Conservation (phyloP, 2,888 invertebrate genomes). For the Gonocerus acuteangulatus region DNA sequence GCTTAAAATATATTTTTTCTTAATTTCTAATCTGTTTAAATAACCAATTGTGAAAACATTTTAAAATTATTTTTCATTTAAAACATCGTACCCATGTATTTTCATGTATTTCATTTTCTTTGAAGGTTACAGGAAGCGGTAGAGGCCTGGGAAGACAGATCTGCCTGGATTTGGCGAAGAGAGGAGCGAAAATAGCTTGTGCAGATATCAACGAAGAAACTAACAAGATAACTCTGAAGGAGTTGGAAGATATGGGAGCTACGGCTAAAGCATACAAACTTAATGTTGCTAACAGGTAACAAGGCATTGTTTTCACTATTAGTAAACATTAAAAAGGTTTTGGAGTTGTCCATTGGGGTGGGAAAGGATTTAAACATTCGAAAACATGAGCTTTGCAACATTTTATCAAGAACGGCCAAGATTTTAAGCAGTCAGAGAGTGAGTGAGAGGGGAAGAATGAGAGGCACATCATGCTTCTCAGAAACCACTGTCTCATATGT, state of each 20-base stretch:
- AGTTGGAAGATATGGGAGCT: background rate
- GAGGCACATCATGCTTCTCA: too few species aligned
- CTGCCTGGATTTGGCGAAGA: slow-evolving; percentile 30
- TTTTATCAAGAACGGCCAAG: too few species aligned
- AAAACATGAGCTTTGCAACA: too few species aligned
- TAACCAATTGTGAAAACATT: too few species aligned
- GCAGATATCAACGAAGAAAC: slow-evolving; percentile 35
- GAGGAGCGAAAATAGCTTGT: slow-evolving; percentile 35
- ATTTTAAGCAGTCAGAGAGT: too few species aligned
- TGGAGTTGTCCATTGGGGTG: too few species aligned
- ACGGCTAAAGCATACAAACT: slow-evolving; percentile 31
- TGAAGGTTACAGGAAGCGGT: slow-evolving; percentile 32
- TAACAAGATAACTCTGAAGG: background rate
- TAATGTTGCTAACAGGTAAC: slow-evolving; percentile 33
- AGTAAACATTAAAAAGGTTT: too few species aligned
- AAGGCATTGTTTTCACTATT: background rate
- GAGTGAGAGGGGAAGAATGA: too few species aligned
- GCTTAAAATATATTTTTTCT: too few species aligned
- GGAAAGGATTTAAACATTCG: too few species aligned
- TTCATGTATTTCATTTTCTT: background rate
- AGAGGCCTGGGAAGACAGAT: slow-evolving; percentile 33
- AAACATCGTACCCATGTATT: background rate
- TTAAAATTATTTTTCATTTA: background rate
- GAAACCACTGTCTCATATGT: too few species aligned
- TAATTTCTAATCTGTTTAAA: too few species aligned